Conservation (phyloP, 2,797 vertebrate species). For the Mormyrops attenuatus region DNA sequence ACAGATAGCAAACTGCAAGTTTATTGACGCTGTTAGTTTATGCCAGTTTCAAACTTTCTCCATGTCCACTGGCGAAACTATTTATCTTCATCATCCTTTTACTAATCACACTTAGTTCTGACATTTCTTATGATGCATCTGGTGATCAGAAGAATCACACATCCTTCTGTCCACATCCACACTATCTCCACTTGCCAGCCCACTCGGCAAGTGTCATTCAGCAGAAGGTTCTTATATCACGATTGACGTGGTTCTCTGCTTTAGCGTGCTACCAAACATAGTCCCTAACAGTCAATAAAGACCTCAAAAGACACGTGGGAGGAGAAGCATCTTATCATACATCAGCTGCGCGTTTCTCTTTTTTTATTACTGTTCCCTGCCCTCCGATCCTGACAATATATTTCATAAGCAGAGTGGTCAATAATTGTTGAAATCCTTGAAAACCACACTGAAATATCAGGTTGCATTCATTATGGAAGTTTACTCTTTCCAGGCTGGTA, state of each 20-base stretch:
- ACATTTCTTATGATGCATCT: conserved; percentile 17
- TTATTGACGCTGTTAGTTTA: neutral
- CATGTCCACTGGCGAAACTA: neutral
- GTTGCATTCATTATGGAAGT: neutral
- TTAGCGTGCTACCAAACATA: conserved; percentile 3
- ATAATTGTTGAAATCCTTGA: neutral
- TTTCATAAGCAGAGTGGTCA: neutral
- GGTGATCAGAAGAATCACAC: conserved; percentile 6
- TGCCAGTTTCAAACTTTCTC: conserved; percentile 9
- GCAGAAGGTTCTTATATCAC: conserved; percentile 16
- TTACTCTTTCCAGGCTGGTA: neutral
- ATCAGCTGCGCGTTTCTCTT: neutral
- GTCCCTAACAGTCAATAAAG: conserved; percentile 7
- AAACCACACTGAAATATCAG: neutral
- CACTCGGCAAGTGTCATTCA: conserved; percentile 19
- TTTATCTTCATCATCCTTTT: conserved; percentile 10
- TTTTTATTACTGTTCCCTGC: neutral
- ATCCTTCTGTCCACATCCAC: conserved; percentile 18
- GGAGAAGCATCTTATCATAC: neutral
- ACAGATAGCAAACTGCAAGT: neutral
- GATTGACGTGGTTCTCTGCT: conserved; percentile 11
- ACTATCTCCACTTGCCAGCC: conserved; percentile 7
- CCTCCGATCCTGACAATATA: neutral
- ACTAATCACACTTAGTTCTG: conserved; percentile 18
- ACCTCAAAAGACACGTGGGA: neutral